Conservation (phyloP, 1,140 invertebrate genomes). For the Drosophila paulistorum region DNA sequence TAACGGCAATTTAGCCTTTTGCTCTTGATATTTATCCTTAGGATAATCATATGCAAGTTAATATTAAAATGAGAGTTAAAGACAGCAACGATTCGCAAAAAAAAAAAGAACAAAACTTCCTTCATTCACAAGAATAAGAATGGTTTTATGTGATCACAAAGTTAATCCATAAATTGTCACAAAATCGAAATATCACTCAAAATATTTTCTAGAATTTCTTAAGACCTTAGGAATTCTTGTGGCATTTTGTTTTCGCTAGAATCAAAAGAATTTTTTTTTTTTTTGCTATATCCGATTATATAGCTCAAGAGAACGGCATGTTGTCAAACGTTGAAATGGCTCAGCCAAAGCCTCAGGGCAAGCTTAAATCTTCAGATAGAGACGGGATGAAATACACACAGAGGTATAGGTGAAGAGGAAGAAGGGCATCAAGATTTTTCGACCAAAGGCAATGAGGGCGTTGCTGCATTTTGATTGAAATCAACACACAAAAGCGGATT, state of each 20-base stretch:
- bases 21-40: constrained; percentile 45
- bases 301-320: constrained; percentile 76
- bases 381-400: too few relatives aligned
- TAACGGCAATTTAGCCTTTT: constrained; percentile 61
- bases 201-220: constrained; percentile 63
- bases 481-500: constrained; percentile 75
- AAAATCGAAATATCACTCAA: constrained; percentile 76
- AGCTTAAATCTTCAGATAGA: constrained; percentile 48
- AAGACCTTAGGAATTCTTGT: constrained; percentile 47
- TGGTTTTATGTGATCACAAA: constrained; percentile 40
- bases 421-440: constrained; percentile 14
- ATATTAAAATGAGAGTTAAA: constrained; percentile 25
- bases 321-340: constrained; percentile 73
- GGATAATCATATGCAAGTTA: constrained; percentile 7
- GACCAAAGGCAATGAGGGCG: constrained; percentile 47
- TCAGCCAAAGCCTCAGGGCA: constrained; percentile 73
- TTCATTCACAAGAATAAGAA: constrained; percentile 46
- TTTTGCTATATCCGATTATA: constrained; percentile 67
- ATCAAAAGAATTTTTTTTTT: constrained; percentile 31
- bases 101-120: too few relatives aligned
- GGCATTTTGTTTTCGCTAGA: constrained; percentile 28
- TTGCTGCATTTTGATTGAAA: constrained; percentile 78
- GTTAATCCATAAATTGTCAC: constrained; percentile 76
- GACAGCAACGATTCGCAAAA: not conserved
- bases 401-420: not conserved